Percentiles rank a stretch among this genome's conserved stretches.
Conservation (phyloP, 2,797 vertebrate species). For the Nannoperca obscura region DNA sequence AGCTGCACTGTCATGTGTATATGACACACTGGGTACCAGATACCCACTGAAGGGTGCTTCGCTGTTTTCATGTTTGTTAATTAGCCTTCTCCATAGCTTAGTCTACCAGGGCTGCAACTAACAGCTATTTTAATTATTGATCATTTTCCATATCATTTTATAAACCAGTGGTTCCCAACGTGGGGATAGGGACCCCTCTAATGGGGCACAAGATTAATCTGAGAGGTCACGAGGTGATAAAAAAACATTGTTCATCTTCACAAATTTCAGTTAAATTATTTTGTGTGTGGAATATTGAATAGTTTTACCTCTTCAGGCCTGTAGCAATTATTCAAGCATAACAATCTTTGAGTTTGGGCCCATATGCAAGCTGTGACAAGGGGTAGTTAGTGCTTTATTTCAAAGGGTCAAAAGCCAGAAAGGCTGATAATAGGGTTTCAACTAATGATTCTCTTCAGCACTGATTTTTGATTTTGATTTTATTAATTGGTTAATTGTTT, state of each 20-base stretch:
- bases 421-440: background rate
- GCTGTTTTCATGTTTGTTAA: conserved; percentile 61
- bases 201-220: background rate
- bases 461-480: background rate
- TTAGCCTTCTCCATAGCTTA: conserved; percentile 15
- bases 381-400: background rate
- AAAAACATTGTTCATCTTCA: background rate
- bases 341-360: background rate
- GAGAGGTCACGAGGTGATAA: background rate
- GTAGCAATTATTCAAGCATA: background rate
- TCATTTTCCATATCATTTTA: background rate
- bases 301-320: background rate
- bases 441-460: background rate
- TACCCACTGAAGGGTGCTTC: conserved; percentile 47
- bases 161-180: background rate
- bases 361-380: background rate
- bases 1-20: conserved; percentile 80
- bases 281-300: background rate
- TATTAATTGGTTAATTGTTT: background rate
- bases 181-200: background rate
- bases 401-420: background rate
- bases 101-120: background rate
- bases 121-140: background rate
- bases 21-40: conserved; percentile 78
- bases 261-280: too few species aligned